Evolutionary conservation across 1,140 invertebrate genomes (phyloP).

Genomic region (Adoxophyes honmai): DNA sequence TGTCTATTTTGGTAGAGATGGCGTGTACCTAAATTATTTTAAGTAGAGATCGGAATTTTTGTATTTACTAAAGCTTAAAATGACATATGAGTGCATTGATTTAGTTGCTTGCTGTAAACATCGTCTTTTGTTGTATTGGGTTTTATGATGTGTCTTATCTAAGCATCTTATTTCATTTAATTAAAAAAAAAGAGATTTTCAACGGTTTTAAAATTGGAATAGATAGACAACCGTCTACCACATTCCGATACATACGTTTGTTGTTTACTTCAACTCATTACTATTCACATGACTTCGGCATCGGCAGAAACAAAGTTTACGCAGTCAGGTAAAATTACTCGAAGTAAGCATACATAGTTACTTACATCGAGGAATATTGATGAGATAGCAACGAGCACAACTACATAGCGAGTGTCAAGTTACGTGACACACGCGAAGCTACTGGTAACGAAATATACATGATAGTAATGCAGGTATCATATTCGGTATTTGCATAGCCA

Average conservation of each 20-base stretch:
- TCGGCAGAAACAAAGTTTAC: background rate
- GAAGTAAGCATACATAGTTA: too few relatives aligned
- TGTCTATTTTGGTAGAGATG: background rate
- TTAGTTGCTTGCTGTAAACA: too few relatives aligned
- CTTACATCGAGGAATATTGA: slow-evolving; percentile 14
- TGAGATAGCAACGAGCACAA: slow-evolving; percentile 10
- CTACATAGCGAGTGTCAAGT: slow-evolving; percentile 6
- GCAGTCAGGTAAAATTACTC: background rate
- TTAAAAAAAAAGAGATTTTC: too few relatives aligned
- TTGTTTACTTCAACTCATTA: background rate
- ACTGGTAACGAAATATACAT: background rate
- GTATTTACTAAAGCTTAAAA: too few relatives aligned
- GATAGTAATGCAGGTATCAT: background rate
- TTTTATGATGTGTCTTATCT: too few relatives aligned
- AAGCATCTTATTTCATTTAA: too few relatives aligned
- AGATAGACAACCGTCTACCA: too few relatives aligned
- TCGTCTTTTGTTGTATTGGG: too few relatives aligned
- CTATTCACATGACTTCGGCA: background rate
- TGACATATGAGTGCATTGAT: too few relatives aligned
- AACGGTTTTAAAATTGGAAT: too few relatives aligned
- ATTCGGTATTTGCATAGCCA: slow-evolving; percentile 2
- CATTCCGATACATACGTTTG: too few relatives aligned
- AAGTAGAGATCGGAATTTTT: too few relatives aligned
- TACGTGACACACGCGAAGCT: background rate
- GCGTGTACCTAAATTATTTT: background rate